Evolutionary conservation across 2,888 invertebrate species (phyloP), one percentile per base, ranked within the genome.

Genomic region (Stenurella melanura): DNA sequence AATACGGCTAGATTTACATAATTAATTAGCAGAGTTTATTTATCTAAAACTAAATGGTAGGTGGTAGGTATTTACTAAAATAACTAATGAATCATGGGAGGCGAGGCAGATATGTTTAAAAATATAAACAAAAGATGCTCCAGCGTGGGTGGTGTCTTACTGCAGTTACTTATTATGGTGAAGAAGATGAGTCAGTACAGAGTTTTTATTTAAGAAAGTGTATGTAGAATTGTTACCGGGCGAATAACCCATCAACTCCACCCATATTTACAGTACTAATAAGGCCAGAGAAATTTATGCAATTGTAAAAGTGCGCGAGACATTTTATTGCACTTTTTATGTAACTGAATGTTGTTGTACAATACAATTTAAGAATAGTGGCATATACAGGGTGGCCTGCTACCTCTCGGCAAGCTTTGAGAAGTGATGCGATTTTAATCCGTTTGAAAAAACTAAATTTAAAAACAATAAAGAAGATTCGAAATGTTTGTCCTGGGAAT

Each of bases 201-300:
- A 63, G 7, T 26, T 67, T 57, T 74, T 68, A 50, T 30, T 58
- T 11, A 57, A 50, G 56, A 30, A 69, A 77, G 77, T 76, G 79
- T 74, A 75, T 42, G 18, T 42, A n/a, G 17, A 30, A 26, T 30
- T 30, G 61, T 61, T 61, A 30, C 30, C 4, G 34, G 30, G 61
- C 61, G 61, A 21, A 61, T 61, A 18, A 30, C 38, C 34, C 63
- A 6, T 19, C 11, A 17, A n/a, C 34, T 26, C 64, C 64, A 64
- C 64, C 64, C 64, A 64, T 38, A 64, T 38, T 38, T 18, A 19
- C 18, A 12, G 64, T 42, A 42, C 42, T 42, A 64, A 64, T 64
- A 64, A 61, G 21, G 30, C 10, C 18, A 17, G 38, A 30, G 38
- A 18, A 19, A 64, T n/a, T 12, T 64, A 12, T 64, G 42, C 34